These are phyloP conservation scores for Drosophila ambigua DNA, from an alignment of 1,140 invertebrate genomes.

Conservation along the genomic window DNA sequence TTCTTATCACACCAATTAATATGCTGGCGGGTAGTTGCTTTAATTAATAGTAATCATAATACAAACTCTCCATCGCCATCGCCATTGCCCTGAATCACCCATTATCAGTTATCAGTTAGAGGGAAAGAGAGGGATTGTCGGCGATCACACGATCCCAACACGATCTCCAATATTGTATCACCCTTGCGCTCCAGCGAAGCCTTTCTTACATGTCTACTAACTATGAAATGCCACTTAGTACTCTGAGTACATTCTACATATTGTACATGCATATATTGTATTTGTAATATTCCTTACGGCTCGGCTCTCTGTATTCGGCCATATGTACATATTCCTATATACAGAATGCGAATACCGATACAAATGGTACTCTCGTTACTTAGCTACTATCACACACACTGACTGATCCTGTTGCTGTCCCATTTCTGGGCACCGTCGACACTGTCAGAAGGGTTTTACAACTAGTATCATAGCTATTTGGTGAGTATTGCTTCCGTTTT, in stretches of 20 bases:
- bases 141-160: constrained; percentile 7
- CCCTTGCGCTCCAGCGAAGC: constrained; percentile 78
- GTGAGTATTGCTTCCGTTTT: constrained; percentile 83
- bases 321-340: constrained; percentile 5
- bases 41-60: constrained; percentile 52
- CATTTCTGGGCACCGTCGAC: constrained; percentile 46
- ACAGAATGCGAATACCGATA: constrained; percentile 34
- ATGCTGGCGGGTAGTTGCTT: constrained; percentile 79
- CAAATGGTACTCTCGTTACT: constrained; percentile 42
- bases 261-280: neutral
- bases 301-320: constrained; percentile 9
- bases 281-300: constrained; percentile 33
- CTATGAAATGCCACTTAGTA: constrained; percentile 64
- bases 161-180: constrained; percentile 64
- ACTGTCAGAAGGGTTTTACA: constrained; percentile 69
- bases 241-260: constrained; percentile 46
- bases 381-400: constrained; percentile 68
- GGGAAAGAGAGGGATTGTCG: constrained; percentile 6
- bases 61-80: constrained; percentile 10
- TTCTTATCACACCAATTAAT: constrained; percentile 82
- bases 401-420: constrained; percentile 63
- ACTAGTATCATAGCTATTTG: constrained; percentile 84
- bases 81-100: constrained; percentile 28
- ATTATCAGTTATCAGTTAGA: constrained; percentile 19
- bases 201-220: constrained; percentile 65